Conservation (phyloP, 2,797 vertebrate genomes). For the Leptodactylus fallax region DNA sequence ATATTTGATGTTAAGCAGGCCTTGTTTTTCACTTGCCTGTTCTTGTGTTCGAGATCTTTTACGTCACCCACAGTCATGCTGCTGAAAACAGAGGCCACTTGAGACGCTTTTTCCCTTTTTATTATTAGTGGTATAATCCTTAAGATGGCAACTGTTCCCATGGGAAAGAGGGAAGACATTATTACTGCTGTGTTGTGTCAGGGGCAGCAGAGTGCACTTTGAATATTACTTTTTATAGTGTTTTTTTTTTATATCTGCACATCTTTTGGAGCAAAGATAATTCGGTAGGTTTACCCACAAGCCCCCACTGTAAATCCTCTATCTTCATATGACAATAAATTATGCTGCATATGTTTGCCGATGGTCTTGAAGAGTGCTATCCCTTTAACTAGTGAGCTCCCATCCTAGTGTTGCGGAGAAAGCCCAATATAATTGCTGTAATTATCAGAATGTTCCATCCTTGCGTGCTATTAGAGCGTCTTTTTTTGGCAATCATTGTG, state of each 20-base stretch:
- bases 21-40: background rate
- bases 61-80: background rate
- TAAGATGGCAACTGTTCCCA: background rate
- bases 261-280: background rate
- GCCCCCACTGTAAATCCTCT: too few relatives aligned
- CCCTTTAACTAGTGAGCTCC: conserved; percentile 32
- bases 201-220: background rate
- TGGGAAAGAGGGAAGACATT: background rate
- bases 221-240: background rate
- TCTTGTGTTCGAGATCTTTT: background rate
- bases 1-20: conserved; percentile 26
- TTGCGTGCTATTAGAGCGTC: conserved; percentile 48
- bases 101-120: background rate
- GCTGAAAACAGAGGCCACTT: background rate
- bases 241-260: background rate
- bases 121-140: background rate
- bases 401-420: conserved; percentile 40
- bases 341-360: background rate
- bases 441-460: conserved; percentile 55
- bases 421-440: conserved; percentile 59
- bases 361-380: background rate
- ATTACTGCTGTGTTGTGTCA: background rate
- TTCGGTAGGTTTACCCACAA: background rate
- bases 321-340: too few relatives aligned
- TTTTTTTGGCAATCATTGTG: conserved; percentile 61